These are phyloP conservation scores for Montipora foliosa DNA, from an alignment of 64 coral and sea anemone species.

Conservation along the genomic window DNA sequence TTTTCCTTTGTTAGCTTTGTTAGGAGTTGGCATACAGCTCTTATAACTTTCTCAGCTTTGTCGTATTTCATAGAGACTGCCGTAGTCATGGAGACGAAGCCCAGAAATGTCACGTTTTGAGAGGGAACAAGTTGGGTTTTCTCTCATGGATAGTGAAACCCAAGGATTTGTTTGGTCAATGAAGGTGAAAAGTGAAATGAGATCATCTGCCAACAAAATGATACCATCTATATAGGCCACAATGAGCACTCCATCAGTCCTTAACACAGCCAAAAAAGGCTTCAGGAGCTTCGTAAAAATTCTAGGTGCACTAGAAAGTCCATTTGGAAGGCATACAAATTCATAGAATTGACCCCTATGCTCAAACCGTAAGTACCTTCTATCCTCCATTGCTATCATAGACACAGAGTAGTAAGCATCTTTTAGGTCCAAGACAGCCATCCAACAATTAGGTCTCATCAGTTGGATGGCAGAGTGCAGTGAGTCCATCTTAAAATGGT, in stretches of 20 bases:
- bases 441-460: conserved; percentile 38
- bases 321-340: not conserved
- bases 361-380: too few species aligned
- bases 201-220: conserved; percentile 23
- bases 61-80: conserved; percentile 36
- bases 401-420: too few species aligned
- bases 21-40: conserved; percentile 4
- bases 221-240: conserved; percentile 63
- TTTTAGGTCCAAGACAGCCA: too few species aligned
- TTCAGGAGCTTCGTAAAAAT: conserved; percentile 71
- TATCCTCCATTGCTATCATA: too few species aligned
- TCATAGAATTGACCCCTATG: too few species aligned
- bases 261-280: conserved; percentile 42
- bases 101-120: conserved; percentile 39
- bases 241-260: conserved; percentile 23
- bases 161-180: not conserved
- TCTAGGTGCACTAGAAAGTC: conserved; percentile 54
- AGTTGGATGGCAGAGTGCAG: conserved; percentile 24
- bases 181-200: too few species aligned
- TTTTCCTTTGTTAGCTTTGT: not conserved
- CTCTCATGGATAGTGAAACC: not conserved
- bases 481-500: conserved; percentile 78
- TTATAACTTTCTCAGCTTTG: conserved; percentile 29
- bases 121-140: not conserved
- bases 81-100: conserved; percentile 46